Conservation (phyloP, 30 jellyfish, hydroid and myxozoan species). For the Hydra vulgaris region DNA sequence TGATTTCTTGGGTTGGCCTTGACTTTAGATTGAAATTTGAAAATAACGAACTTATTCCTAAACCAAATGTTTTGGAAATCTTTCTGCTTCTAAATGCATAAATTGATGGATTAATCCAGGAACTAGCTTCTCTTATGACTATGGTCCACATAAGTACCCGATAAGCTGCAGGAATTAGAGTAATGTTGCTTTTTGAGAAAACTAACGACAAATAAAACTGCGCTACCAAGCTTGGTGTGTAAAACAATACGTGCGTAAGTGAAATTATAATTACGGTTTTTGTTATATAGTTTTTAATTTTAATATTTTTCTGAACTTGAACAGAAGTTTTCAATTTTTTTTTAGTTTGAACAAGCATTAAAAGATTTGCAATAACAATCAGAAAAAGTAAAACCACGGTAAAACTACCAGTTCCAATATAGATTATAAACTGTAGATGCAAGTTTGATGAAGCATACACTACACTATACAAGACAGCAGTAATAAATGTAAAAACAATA, state of each 20-base stretch:
- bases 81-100: neutral
- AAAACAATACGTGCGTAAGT: neutral
- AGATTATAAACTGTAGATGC: neutral
- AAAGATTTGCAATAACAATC: neutral
- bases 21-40: too few relatives aligned
- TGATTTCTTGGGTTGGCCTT: too few relatives aligned
- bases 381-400: neutral
- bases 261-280: neutral
- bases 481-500: too few relatives aligned
- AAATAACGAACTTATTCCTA: neutral
- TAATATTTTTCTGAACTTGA: neutral
- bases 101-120: neutral
- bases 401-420: neutral
- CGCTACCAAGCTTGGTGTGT: neutral
- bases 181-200: neutral
- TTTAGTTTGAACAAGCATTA: neutral
- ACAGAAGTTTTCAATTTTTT: neutral
- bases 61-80: neutral
- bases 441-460: too few relatives aligned
- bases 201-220: neutral
- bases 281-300: neutral
- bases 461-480: too few relatives aligned
- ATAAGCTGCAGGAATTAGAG: neutral
- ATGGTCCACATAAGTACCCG: neutral
- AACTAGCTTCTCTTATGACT: neutral